These are phyloP conservation scores for Luperina nickerlii DNA, from an alignment of 2,888 invertebrate species.

Conservation along the genomic window DNA sequence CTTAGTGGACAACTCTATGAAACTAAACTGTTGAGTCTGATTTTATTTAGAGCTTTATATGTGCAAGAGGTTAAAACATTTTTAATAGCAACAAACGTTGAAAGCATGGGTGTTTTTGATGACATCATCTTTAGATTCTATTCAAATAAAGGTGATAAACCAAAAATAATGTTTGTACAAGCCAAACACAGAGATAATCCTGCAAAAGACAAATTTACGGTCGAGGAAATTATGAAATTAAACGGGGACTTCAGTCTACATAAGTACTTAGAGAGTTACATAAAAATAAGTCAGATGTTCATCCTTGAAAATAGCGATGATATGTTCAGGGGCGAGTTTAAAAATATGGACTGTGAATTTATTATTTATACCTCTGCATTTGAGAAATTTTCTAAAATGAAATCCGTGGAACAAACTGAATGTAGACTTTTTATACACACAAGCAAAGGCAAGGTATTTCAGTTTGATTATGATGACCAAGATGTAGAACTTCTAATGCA, in stretches of 20 bases:
- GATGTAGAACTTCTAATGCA: conserved; percentile 45
- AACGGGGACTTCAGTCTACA: conserved; percentile 52
- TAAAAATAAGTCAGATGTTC: conserved; percentile 50
- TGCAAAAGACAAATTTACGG: conserved; percentile 46
- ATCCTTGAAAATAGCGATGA: conserved; percentile 29
- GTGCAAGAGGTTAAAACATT: conserved; percentile 49
- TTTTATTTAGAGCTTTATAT: conserved; percentile 56
- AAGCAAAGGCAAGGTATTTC: conserved; percentile 38
- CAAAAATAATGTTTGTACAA: conserved; percentile 62
- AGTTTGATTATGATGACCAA: conserved; percentile 47
- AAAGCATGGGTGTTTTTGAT: conserved; percentile 64
- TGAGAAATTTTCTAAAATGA: conserved; percentile 41
- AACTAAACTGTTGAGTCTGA: conserved; percentile 62
- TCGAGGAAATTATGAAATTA: conserved; percentile 46
- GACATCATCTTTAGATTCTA: conserved; percentile 63
- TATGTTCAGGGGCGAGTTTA: conserved; percentile 48
- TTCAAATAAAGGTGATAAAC: conserved; percentile 33
- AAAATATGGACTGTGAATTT: conserved; percentile 53
- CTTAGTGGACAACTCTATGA: conserved; percentile 65
- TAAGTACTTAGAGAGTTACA: conserved; percentile 61
- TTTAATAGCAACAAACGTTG: conserved; percentile 55
- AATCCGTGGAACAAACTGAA: background rate
- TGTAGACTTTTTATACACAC: conserved; percentile 46
- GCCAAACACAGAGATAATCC: conserved; percentile 63
- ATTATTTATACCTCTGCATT: conserved; percentile 60